Conservation (phyloP, 2,888 invertebrate species). For the Mythimna albipuncta region DNA sequence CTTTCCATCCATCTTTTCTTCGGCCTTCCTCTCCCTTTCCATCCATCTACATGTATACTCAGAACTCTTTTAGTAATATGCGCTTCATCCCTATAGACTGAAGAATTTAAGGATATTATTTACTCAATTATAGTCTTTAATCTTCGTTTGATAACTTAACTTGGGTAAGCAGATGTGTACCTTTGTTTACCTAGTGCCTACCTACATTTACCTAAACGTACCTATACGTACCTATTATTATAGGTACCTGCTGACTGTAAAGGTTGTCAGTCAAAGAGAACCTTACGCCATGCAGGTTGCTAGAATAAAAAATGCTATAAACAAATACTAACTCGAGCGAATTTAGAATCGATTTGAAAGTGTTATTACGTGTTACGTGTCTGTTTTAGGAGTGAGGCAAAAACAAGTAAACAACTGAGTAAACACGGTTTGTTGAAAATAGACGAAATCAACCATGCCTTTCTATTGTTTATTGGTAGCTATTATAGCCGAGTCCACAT, state of each 20-base stretch:
- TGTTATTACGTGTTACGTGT: background rate
- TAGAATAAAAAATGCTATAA: background rate
- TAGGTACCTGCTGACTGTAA: too few relatives aligned
- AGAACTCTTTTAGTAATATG: too few relatives aligned
- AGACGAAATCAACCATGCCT: background rate
- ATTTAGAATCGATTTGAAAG: background rate
- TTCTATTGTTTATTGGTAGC: background rate
- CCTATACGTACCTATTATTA: too few relatives aligned
- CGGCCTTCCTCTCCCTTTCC: too few relatives aligned
- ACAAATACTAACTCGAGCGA: background rate
- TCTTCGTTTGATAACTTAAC: background rate
- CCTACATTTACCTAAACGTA: too few relatives aligned
- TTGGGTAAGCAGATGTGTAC: background rate
- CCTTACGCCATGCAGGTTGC: background rate
- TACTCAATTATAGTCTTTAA: background rate
- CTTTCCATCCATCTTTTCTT: too few relatives aligned
- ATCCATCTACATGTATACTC: too few relatives aligned
- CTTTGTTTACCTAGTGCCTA: too few relatives aligned
- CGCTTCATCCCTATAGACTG: too few relatives aligned
- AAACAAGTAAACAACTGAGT: background rate
- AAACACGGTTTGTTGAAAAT: background rate
- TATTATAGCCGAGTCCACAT: background rate
- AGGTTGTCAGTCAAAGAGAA: too few relatives aligned
- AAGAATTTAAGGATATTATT: too few relatives aligned
- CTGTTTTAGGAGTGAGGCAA: background rate